phyloP scores from a whole-genome alignment of 2,113 vertebrate species.

The Prionailurus viverrinus region DNA sequence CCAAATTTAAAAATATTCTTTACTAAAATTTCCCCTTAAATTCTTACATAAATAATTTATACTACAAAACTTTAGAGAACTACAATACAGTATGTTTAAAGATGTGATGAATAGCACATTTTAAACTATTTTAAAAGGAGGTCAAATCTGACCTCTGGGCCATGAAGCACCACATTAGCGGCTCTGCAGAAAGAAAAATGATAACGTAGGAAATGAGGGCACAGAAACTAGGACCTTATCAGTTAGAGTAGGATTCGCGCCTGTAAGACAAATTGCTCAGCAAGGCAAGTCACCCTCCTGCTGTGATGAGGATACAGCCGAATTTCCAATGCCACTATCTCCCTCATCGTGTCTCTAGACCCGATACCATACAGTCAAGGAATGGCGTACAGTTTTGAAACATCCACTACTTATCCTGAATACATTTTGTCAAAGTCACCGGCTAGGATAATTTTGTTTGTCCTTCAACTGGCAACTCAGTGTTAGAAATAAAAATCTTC shows the following conservation, averaged over 20 bases:
- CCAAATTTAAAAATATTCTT: constrained; percentile 65
- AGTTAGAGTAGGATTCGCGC: constrained; percentile 89
- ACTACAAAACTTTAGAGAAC: constrained; percentile 76
- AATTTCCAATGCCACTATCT: constrained; percentile 89
- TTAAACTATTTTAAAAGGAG: constrained; percentile 89
- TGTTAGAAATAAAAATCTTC: constrained; percentile 83
- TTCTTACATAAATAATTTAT: constrained; percentile 74
- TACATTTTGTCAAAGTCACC: constrained; percentile 86
- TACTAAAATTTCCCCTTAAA: constrained; percentile 48
- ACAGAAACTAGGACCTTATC: constrained; percentile 91
- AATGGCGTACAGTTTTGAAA: constrained; percentile 86
- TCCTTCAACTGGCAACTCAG: constrained; percentile 86
- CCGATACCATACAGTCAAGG: constrained; percentile 83
- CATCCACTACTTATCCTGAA: constrained; percentile 86
- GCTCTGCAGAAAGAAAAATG: constrained; percentile 89
- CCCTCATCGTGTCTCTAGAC: constrained; percentile 87
- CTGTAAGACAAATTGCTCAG: constrained; percentile 92
- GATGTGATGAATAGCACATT: constrained; percentile 84
- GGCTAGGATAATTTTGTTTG: constrained; percentile 86
- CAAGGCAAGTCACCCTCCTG: constrained; percentile 90
- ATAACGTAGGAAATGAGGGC: constrained; percentile 90
- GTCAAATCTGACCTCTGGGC: constrained; percentile 91
- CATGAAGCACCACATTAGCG: constrained; percentile 89
- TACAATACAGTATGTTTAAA: constrained; percentile 78
- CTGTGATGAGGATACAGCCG: constrained; percentile 89